Base-by-base conservation (phyloP, 1,140 invertebrate species). In the Oppia nitens region DNA sequence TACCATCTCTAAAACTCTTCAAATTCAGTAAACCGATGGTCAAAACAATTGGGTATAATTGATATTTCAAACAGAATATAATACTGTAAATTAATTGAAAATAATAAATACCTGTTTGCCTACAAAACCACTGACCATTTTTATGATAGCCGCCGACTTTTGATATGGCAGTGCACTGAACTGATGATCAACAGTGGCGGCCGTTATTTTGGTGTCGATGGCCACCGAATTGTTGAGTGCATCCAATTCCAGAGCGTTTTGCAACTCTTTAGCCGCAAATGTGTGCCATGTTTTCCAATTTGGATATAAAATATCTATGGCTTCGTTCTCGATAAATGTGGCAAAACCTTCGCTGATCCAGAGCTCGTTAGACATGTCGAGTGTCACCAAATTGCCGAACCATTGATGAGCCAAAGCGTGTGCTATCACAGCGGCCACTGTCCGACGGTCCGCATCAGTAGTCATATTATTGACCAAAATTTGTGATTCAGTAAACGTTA, bases 291-390 rank as follows among this genome's bases (percentile, higher is more conserved):
- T 81, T 66, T 84, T 78, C 84, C 86, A 93, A 23, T 84, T 78
- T 2, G 82, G 79, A 67, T 86, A 77, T 23, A 60, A 12, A 27
- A 21, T 23, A 49, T 56, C 45, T 21, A 54, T 20, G 1, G 27
- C 29, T 24, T 45, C 12, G n/a, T 48, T 56, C 29, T 60, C 32
- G 77, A 90, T 82, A 66, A 86, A 77, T 2, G 79, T 80, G 12
- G 88, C 88, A 67, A 94, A 91, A 1, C 88, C 88, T 75, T 92
- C 87, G 70, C 90, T 91, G 11, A 92, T 72, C 87, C 87, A 93
- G 0, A 93, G 71, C 70, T 93, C 81, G 85, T 84, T 82, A 88
- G 87, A 93, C 86, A 85, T 91, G 64, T 81, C 62, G 60, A 60
- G 60, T 1, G 69, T 91, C 0, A 92, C 87, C 3, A 91, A 72